phyloP scores from a whole-genome alignment of 92 coral and sea anemone species.

The Palythoa grandiflora region DNA sequence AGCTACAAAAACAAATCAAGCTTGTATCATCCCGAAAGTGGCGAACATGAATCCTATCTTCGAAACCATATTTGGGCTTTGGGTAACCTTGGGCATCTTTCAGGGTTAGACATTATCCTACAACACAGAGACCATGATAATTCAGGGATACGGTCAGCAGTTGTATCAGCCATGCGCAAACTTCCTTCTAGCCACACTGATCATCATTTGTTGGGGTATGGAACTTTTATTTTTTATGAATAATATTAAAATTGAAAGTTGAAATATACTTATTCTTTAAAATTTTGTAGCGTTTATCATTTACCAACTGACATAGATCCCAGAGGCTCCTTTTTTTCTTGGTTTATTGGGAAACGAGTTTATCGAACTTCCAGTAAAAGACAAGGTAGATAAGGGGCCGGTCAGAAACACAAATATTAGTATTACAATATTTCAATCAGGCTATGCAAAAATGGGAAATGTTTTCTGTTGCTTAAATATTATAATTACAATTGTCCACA shows the following conservation, averaged over 20 bases:
- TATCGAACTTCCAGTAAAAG: no score
- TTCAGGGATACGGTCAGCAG: slow-evolving; percentile 93
- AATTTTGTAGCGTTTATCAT: background rate
- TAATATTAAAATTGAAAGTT: background rate
- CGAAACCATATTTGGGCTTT: slow-evolving; percentile 97
- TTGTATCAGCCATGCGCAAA: slow-evolving; percentile 91
- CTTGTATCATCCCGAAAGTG: slow-evolving; percentile 79
- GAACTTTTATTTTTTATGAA: background rate
- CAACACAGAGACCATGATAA: slow-evolving; percentile 89
- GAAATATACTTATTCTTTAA: background rate
- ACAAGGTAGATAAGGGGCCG: no score
- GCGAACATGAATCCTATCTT: slow-evolving; percentile 77
- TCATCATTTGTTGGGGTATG: slow-evolving; percentile 72
- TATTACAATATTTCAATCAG: no score
- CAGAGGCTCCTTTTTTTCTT: no score
- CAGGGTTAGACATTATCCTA: slow-evolving; percentile 83
- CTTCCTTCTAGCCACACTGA: slow-evolving; percentile 81
- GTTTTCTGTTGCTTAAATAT: no score
- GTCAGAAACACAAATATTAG: no score
- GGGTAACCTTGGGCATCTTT: slow-evolving; percentile 95
- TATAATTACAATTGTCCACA: no score
- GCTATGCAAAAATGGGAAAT: no score
- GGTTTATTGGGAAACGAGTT: no score
- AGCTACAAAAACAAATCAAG: slow-evolving; percentile 88
- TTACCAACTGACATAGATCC: no score